Evolutionary conservation across 1,140 invertebrate genomes (phyloP), one percentile per base, ranked within the genome.

Genomic region (Calephelis nemesis): DNA sequence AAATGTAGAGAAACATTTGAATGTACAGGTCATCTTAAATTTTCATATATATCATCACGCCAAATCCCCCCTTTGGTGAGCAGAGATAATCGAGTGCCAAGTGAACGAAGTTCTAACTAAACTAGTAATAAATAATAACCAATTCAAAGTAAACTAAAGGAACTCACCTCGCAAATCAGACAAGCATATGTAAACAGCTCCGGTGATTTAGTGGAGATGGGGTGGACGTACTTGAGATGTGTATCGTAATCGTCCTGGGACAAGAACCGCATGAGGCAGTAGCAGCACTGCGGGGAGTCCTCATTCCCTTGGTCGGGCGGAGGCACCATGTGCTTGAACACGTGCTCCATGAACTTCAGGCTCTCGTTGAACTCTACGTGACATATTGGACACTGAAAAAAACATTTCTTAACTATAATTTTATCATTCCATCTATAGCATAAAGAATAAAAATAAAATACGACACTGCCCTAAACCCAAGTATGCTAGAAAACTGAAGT

Each of bases 341-440:
- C 83, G 83, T 97, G 96, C 8, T 93, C 92, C 93, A 95, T 94
- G 2, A 97, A 91, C 58, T 94, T 92, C 1, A 93, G 93, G 92
- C 95, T 94, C 64, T 94, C 93, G 70, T 90, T 80, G 79, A 94
- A 93, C 30, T 88, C 83, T 71, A 93, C 72, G 81, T 88, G 76
- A 88, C 95, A 93, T 75, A 95, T 86, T 15, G 93, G 91, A 71
- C 93, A 94, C 88, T 94, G 84, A 3, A 45, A 66, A 70, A 58
- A 71, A 66, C 67, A 39, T 30, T 30, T 4, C 3, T 2, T 2
- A 30, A 0, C 3, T 30, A 30, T 30, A 30, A 30, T 4, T 30
- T 30, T 30, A 30, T 0, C 15, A 19, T 1, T 19, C 15, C 15
- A 19, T 0, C 19, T 19, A 19, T 19, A 19, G 19, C 0, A 19